phyloP scores from a whole-genome alignment of 2,888 invertebrate genomes.

The Polylopha cassiicola region DNA sequence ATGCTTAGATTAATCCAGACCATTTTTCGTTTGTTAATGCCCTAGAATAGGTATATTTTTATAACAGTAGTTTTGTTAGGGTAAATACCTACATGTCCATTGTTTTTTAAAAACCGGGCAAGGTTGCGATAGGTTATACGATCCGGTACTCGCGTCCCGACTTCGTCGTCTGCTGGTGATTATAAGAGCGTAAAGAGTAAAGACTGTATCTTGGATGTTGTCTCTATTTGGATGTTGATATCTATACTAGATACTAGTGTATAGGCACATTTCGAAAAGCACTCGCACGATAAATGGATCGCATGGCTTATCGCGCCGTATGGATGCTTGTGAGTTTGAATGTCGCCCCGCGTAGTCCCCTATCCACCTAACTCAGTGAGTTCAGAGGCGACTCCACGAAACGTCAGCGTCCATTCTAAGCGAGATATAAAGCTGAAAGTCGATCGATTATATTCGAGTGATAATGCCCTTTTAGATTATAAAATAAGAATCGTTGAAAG shows the following conservation, averaged over 20 bases:
- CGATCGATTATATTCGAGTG: constrained; percentile 41
- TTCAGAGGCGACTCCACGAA: constrained; percentile 72
- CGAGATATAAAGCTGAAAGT: constrained; percentile 71
- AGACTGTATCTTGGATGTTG: constrained; percentile 32
- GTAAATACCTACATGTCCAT: constrained; percentile 17
- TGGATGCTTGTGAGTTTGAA: constrained; percentile 41
- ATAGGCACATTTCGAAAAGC: not conserved
- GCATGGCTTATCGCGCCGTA: constrained; percentile 27
- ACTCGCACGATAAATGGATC: constrained; percentile 3
- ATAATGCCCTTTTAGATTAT: constrained; percentile 52
- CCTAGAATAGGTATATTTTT: constrained; percentile 56
- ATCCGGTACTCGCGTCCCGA: constrained; percentile 59
- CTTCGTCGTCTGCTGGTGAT: constrained; percentile 36
- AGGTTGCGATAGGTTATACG: constrained; percentile 6
- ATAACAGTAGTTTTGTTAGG: constrained; percentile 42
- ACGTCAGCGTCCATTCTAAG: constrained; percentile 63
- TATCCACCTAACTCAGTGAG: constrained; percentile 33
- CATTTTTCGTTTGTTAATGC: constrained; percentile 46
- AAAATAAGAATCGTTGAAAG: constrained; percentile 63
- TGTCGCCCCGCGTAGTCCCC: constrained; percentile 47
- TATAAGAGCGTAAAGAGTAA: constrained; percentile 28
- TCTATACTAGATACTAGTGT: constrained; percentile 1
- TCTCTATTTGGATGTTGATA: constrained; percentile 26
- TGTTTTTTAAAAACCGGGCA: constrained; percentile 9
- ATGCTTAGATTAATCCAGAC: constrained; percentile 31